phyloP scores from a whole-genome alignment of 2,113 vertebrate genomes.

The Dicerorhinus sumatrensis region DNA sequence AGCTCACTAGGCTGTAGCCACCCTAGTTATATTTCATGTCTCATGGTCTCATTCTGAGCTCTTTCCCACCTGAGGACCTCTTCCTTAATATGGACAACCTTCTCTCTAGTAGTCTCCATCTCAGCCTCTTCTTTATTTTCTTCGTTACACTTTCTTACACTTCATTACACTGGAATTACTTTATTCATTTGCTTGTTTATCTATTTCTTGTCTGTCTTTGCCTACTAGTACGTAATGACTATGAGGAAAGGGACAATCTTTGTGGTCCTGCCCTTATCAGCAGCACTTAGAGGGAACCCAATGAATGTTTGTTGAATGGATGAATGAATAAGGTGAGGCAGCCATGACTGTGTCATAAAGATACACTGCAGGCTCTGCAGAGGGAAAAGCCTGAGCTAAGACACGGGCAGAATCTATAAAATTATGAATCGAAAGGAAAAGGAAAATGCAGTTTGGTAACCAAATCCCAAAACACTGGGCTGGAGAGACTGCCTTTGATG shows the following conservation, averaged over 20 bases:
- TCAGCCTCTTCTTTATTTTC: neutral
- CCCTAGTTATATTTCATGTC: too few relatives aligned
- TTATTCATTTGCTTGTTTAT: constrained; percentile 9
- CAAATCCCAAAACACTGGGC: neutral
- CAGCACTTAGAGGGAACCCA: neutral
- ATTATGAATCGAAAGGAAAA: neutral
- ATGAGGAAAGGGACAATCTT: neutral
- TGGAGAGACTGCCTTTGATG: neutral
- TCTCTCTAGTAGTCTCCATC: neutral
- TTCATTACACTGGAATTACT: neutral
- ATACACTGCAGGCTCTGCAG: neutral
- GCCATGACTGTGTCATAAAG: neutral
- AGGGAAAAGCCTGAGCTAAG: neutral
- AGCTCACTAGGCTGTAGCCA: accelerated
- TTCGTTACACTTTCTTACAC: neutral
- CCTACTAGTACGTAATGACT: neutral
- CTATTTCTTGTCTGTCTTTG: neutral
- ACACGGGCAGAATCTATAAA: neutral
- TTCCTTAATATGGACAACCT: neutral
- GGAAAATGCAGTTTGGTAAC: neutral
- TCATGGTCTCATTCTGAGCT: neutral
- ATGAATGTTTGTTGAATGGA: neutral
- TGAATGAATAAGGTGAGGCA: neutral
- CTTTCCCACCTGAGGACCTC: neutral
- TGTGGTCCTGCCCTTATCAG: neutral